Evolutionary conservation across 2,888 invertebrate genomes (phyloP).

Genomic region (Neoaliturus tenellus): DNA sequence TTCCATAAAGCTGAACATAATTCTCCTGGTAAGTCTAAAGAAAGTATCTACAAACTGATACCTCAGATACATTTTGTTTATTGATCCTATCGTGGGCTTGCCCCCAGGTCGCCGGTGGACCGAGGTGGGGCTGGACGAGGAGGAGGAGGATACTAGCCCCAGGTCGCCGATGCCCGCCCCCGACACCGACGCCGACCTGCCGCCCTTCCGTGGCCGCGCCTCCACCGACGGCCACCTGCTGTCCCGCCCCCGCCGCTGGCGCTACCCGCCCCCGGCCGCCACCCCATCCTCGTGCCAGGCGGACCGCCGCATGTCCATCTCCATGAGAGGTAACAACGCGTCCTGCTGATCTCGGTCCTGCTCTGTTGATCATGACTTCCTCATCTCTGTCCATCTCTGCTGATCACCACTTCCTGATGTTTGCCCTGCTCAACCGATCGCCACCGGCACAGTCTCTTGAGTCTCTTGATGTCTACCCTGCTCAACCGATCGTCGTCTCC

Average conservation of each 20-base stretch:
- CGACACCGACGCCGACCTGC: constrained; percentile 72
- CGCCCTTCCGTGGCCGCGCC: constrained; percentile 83
- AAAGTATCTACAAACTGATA: too few relatives aligned
- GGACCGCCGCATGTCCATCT: constrained; percentile 86
- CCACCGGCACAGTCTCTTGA: not conserved
- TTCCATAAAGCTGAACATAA: too few relatives aligned
- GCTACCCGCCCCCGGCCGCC: constrained; percentile 71
- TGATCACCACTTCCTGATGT: not conserved
- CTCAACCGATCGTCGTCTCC: too few relatives aligned
- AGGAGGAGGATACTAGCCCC: constrained; percentile 74
- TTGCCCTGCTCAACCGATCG: not conserved
- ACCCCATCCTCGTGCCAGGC: constrained; percentile 74
- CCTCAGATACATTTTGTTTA: too few relatives aligned
- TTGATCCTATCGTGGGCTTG: too few relatives aligned
- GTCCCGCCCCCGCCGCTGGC: constrained; percentile 74
- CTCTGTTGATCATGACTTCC: not conserved
- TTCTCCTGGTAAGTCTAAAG: too few relatives aligned
- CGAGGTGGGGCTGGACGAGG: constrained; percentile 79
- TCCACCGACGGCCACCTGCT: constrained; percentile 82
- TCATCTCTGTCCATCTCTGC: not conserved
- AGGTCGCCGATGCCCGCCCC: constrained; percentile 69
- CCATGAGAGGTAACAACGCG: constrained; percentile 81
- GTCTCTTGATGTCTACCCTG: too few relatives aligned
- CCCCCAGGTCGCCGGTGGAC: constrained; percentile 77
- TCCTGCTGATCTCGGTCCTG: constrained; percentile 70